Evolutionary conservation across 1,140 invertebrate species (phyloP).

Genomic region (Bilobella aurantiaca): DNA sequence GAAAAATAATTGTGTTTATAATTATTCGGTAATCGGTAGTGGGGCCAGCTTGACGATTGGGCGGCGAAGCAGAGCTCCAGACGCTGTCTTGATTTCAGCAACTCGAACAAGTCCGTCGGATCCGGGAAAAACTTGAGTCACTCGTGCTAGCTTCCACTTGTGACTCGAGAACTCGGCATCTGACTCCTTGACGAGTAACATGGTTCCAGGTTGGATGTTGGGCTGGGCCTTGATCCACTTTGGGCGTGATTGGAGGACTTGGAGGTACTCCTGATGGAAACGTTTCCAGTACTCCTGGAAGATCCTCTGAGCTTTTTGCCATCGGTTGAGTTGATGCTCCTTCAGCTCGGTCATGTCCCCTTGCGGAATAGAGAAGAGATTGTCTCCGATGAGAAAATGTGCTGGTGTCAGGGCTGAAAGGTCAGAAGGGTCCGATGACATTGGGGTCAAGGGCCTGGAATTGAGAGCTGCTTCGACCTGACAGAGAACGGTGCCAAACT

Average conservation of each 20-base stretch:
- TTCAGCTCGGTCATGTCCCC: background rate
- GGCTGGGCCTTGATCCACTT: slow-evolving; percentile 8
- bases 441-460: slow-evolving; percentile 31
- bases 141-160: slow-evolving; percentile 37
- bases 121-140: slow-evolving; percentile 36
- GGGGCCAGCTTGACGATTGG: background rate
- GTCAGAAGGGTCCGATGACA: slow-evolving; percentile 36
- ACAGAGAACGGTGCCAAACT: slow-evolving; percentile 33
- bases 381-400: slow-evolving; percentile 25
- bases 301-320: slow-evolving; percentile 15
- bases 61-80: slow-evolving; percentile 1
- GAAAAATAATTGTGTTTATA: too few relatives aligned
- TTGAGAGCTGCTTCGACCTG: slow-evolving; percentile 37
- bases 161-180: slow-evolving; percentile 25
- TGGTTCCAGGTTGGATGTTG: slow-evolving; percentile 11
- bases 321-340: background rate
- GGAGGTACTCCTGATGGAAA: slow-evolving; percentile 17
- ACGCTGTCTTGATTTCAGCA: slow-evolving; percentile 4
- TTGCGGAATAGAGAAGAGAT: slow-evolving; percentile 11
- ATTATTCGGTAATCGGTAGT: too few relatives aligned
- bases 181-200: slow-evolving; percentile 35
- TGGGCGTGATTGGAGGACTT: background rate
- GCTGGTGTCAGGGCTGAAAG: slow-evolving; percentile 34
- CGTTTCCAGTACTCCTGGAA: slow-evolving; percentile 33
- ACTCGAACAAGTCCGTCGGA: slow-evolving; percentile 35